Evolutionary conservation across 2,888 invertebrate genomes (phyloP).

Genomic region (Adela reaumurella): DNA sequence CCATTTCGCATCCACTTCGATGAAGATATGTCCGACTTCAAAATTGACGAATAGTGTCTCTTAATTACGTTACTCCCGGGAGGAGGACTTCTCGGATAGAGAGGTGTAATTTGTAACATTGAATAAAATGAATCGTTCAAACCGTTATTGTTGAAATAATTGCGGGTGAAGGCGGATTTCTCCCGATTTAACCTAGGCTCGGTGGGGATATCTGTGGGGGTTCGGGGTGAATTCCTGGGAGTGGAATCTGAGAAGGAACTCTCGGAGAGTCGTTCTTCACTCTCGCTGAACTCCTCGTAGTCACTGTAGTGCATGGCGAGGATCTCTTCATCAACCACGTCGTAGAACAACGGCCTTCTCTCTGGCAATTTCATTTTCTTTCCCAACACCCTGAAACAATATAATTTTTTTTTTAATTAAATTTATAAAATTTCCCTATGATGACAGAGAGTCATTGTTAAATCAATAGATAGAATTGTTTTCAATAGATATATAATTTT

Average conservation of each 20-base stretch:
- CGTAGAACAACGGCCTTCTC: slow-evolving; percentile 25
- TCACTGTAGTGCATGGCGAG: slow-evolving; percentile 45
- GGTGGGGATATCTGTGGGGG: slow-evolving; percentile 17
- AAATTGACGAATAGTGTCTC: slow-evolving; percentile 32
- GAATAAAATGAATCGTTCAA: slow-evolving; percentile 38
- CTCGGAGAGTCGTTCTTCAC: slow-evolving; percentile 40
- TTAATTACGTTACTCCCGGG: slow-evolving; percentile 20
- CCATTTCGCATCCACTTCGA: slow-evolving; percentile 44
- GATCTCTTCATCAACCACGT: slow-evolving; percentile 42
- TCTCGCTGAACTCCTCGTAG: slow-evolving; percentile 40
- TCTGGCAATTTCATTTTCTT: slow-evolving; percentile 34
- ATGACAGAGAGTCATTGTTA: too few relatives aligned
- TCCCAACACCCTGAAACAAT: slow-evolving; percentile 37
- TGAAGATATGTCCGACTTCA: slow-evolving; percentile 44
- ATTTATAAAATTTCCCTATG: slow-evolving; percentile 1
- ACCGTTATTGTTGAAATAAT: slow-evolving; percentile 24
- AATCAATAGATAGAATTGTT: too few relatives aligned
- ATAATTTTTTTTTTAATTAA: too few relatives aligned
- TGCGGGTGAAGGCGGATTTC: slow-evolving; percentile 24
- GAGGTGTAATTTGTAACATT: slow-evolving; percentile 42
- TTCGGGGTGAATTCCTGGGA: slow-evolving; percentile 41
- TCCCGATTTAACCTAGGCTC: slow-evolving; percentile 28
- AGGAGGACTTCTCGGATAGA: slow-evolving; percentile 35
- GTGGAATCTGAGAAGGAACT: slow-evolving; percentile 41
- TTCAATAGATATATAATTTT: not conserved